These are phyloP conservation scores for Chaenocephalus aceratus DNA, from an alignment of 2,113 vertebrate genomes.

Conservation along the genomic window DNA sequence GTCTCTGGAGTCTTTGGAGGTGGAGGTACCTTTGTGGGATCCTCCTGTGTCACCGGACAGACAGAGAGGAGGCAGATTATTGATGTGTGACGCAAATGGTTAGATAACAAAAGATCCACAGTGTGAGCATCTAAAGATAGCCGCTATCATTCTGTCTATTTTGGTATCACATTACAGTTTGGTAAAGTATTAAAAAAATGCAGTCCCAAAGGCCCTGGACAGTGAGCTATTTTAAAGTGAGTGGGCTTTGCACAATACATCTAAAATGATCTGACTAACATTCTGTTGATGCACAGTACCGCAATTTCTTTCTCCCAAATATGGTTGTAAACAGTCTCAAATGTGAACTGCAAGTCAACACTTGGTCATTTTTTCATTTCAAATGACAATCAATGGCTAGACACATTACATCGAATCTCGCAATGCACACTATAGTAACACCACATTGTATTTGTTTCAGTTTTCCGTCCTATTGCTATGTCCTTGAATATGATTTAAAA, in stretches of 20 bases:
- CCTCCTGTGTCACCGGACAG: slow-evolving; percentile 80
- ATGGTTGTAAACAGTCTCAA: not conserved
- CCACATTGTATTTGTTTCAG: not conserved
- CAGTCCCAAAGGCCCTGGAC: not conserved
- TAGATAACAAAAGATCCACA: not conserved
- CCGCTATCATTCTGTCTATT: not conserved
- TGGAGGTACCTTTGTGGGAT: slow-evolving; percentile 69
- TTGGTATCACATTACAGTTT: not conserved
- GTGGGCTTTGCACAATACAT: not conserved
- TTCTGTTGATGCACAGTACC: not conserved
- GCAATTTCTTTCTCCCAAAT: not conserved
- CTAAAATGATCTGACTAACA: not conserved
- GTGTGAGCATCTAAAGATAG: not conserved
- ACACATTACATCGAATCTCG: not conserved
- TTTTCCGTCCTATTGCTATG: not conserved
- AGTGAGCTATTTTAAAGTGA: not conserved
- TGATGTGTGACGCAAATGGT: not conserved
- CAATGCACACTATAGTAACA: not conserved
- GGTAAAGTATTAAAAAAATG: not conserved
- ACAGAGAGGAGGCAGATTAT: slow-evolving; percentile 24
- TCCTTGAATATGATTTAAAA: not conserved
- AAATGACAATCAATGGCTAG: not conserved
- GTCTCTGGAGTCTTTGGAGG: slow-evolving; percentile 53
- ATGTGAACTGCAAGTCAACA: not conserved
- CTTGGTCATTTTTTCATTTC: not conserved